These are phyloP conservation scores for Drosophila falleni DNA, from an alignment of 2,888 invertebrate species.

Conservation along the genomic window DNA sequence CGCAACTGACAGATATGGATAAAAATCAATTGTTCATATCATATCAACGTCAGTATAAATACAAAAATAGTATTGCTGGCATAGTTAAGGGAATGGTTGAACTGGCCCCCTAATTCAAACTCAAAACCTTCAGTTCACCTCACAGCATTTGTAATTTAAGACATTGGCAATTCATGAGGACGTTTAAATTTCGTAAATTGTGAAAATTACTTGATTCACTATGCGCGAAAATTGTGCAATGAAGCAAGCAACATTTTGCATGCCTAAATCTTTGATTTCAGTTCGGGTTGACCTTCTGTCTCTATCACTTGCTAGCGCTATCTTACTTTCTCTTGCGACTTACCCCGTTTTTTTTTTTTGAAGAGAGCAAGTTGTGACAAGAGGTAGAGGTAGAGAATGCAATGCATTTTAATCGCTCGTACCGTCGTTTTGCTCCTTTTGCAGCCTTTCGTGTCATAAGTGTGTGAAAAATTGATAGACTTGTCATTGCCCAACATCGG, in stretches of 20 bases:
- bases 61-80: too few species aligned
- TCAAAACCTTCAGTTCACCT: slow-evolving; percentile 5
- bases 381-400: slow-evolving; percentile 31
- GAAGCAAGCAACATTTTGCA: slow-evolving; percentile 70
- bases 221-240: slow-evolving; percentile 65
- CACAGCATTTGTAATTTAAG: slow-evolving; percentile 64
- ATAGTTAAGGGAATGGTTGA: slow-evolving; percentile 1
- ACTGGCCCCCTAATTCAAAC: not conserved
- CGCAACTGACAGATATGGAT: not conserved
- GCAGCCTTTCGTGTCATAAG: slow-evolving; percentile 65
- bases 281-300: slow-evolving; percentile 16
- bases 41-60: not conserved
- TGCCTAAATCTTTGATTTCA: slow-evolving; percentile 47
- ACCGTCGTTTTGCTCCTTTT: slow-evolving; percentile 46
- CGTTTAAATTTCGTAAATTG: slow-evolving; percentile 58
- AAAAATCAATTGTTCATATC: slow-evolving; percentile 11
- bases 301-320: not conserved
- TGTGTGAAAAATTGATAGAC: slow-evolving; percentile 81
- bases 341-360: slow-evolving; percentile 36
- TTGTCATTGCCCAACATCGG: slow-evolving; percentile 59
- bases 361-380: slow-evolving; percentile 31
- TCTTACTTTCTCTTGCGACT: slow-evolving; percentile 2
- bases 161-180: slow-evolving; percentile 47
- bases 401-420: slow-evolving; percentile 54
- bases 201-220: slow-evolving; percentile 62